Base-by-base conservation (phyloP, 2,888 invertebrate species). In the Eilema depressum region DNA sequence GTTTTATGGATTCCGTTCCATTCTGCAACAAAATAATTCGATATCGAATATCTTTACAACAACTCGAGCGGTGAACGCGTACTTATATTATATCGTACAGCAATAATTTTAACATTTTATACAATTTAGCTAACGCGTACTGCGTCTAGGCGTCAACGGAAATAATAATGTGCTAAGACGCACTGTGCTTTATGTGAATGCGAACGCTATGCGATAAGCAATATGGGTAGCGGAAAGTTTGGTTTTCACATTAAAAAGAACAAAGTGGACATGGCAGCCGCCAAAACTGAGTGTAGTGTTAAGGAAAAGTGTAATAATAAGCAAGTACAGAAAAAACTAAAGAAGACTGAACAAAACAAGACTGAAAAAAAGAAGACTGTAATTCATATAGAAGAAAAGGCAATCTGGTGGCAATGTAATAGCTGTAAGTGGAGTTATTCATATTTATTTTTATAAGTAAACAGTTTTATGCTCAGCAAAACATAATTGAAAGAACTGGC, bases 331-430 rank as follows among this genome's bases (percentile, higher is more conserved):
- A 95, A 93, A 85, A 95, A 95, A 91, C 86, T 94, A 66, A 92
- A 93, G 88, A 95, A 94, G 94, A 95, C 94, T 93, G 95, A 95
- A 77, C 92, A 91, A 85, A 88, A 91, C 88, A 93, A 95, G 93
- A 94, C 94, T 93, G 95, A 95, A 77, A 92, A 91, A 85, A 88
- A 91, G 88, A 93, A 95, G 93, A 94, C 94, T 94, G 94, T 93
- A 83, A 85, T 76, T 65, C 85, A 87, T 57, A 83, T 86, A 70
- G 92, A 89, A 72, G 94, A 95, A 84, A 95, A 95, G 87, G 92
- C 90, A 41, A 95, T 95, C 79, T 95, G 95, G 95, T 95, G 95
- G 95, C 94, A 95, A 83, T 94, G 95, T 86, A 93, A 88, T 84
- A 92, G 93, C 83, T 88, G 95, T 95, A 88, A 95, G 95, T 94